Evolutionary conservation across 2,888 invertebrate genomes (phyloP), one percentile per base, ranked within the genome.

Genomic region (Apocheima hispidaria): DNA sequence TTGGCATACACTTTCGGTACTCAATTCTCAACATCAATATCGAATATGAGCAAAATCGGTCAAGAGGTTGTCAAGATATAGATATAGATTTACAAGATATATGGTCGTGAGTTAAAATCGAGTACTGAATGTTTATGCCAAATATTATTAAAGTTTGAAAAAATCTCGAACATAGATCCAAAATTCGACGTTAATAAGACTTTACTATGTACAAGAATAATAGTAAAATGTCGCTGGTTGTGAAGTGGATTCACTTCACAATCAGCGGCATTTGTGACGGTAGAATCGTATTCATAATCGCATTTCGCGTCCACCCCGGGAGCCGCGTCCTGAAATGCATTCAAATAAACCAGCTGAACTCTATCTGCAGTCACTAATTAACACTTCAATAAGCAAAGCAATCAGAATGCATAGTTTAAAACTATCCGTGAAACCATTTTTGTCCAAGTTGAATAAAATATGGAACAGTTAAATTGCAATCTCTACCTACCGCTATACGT

Each of bases 311-410:
- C 43, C 62, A 58, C 53, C 63, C 63, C 60, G 41, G 49, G 67
- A 56, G 67, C 46, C 41, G 30, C 54, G 41, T 48, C 63, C 65
- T 67, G 62, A 63, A 71, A 71, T 71, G 71, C 70, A 74, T 73
- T 71, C 68, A 72, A 71, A 73, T 73, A 61, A 59, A 54, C 36
- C 33, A 18, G 4, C 36, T 9, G 54, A 41, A n/a, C 18, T 21
- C 48, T 36, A 23, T 28, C 52, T 33, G 20, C 43, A 36, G 30
- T 51, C 21, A 36, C n/a, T 20, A 49, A 48, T 41, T 35, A 52
- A 44, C 58, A 52, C 52, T 46, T 59, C 40, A 50, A 36, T 57
- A 56, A 58, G 44, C 58, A 30, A 60, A 41, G 53, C 60, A 53
- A 49, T 53, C 48, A 50, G 51, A 14, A 35, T 50, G 50, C 38